Evolutionary conservation across 1,140 invertebrate species (phyloP), one percentile per base, ranked within the genome.

Genomic region (Drosophila obscura): DNA sequence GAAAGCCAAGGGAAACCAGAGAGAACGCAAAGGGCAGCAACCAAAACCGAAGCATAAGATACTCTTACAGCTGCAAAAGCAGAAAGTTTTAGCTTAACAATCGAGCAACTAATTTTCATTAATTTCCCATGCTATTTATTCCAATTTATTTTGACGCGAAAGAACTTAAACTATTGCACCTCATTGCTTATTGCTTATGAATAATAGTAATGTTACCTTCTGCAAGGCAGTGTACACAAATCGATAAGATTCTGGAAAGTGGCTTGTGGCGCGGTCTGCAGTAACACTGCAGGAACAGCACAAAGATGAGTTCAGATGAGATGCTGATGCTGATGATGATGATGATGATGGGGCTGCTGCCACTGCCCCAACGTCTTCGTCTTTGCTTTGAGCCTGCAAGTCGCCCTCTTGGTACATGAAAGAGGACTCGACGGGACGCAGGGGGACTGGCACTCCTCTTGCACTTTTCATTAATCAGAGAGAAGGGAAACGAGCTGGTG

Each of bases 401-500:
- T 77, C 81, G 79, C 79, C 19, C 24, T 11, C 73, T 74, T 81
- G 80, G 78, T 59, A 61, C 76, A 68, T 74, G 50, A 63, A 28
- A 48, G 49, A 35, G 35, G 35, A 39, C 35, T 39, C 35, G 28
- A 52, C 41, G 48, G 16, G 60, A 52, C 22, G 8, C 8, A 31
- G 9, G 35, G 9, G 35, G 35, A 39, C 35, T 39, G 19, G 19
- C 19, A 19, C 4, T 64, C 46, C 78, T 76, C 73, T 79, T 87
- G 83, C 83, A 82, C 83, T 88, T 87, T 88, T 87, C 83, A 87
- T 87, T 87, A 88, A 87, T 75, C 74, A 82, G 68, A 66, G 11
- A 67, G 65, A 71, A 59, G 22, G 63, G 68, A 67, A 85, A 59
- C 49, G 65, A 73, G 60, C 8, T 15, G 9, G 43, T 28, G 22